Percentiles rank a stretch among this genome's conserved stretches.
Evolutionary conservation across 2,797 vertebrate genomes (phyloP).

Genomic region (Pelochelys cantorii): DNA sequence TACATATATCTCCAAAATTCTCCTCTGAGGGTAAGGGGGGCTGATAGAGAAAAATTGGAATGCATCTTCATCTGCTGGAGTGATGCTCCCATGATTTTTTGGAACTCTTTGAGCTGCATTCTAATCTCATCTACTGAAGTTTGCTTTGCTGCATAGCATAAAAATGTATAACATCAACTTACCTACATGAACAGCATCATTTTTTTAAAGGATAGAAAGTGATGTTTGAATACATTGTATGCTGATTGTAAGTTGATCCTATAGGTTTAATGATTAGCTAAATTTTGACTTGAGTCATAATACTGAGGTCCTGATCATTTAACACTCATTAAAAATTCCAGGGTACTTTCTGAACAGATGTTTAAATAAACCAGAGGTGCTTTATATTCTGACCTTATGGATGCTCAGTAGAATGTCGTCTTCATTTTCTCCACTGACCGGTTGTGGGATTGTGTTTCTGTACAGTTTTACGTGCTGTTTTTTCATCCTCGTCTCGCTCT

Average conservation of each 20-base stretch:
- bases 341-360: neutral
- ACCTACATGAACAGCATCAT: neutral
- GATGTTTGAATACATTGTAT: neutral
- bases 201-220: neutral
- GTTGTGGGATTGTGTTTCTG: neutral
- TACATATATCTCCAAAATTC: conserved; percentile 7
- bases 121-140: neutral
- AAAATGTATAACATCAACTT: conserved; percentile 23
- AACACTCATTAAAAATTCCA: neutral
- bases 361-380: neutral
- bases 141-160: neutral
- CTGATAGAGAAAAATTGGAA: conserved; percentile 32
- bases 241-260: neutral
- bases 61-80: neutral
- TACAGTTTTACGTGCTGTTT: neutral
- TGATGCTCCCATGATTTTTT: conserved; percentile 7
- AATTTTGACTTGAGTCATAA: neutral
- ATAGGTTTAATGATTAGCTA: neutral
- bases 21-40: conserved; percentile 19
- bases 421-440: neutral
- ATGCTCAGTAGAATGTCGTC: neutral
- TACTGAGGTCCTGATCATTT: neutral
- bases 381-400: neutral
- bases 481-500: neutral
- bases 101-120: neutral